Evolutionary conservation across 2,113 vertebrate species (phyloP), one percentile per base, ranked within the genome.

Genomic region (Peromyscus leucopus): DNA sequence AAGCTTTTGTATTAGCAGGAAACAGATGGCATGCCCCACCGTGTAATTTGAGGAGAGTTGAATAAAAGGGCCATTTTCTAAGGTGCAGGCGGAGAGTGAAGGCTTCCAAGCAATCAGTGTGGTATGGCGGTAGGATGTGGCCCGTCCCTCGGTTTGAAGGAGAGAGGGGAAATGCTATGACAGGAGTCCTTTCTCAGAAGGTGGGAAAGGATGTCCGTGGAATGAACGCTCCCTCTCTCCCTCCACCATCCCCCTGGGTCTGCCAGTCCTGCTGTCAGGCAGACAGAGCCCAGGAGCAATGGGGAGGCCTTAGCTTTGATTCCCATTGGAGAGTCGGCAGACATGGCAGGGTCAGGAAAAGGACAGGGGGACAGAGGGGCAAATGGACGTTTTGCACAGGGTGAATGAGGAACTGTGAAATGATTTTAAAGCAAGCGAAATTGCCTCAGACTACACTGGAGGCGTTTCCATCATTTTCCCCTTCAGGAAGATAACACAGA

Each of bases 361-460:
- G 92, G 65, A n/a, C 69, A 83, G 33, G 92, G 71, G 59, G 36
- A 48, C 65, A 89, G 0, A 76, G 36, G n/a, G 90, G n/a, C 21
- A 33, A 61, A 51, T 8, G 28, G 74, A 89, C 74, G 55, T 39
- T 94, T 11, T 24, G 2, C n/a, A 69, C 2, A 74, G 78, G 42
- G 31, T 82, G 63, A 79, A 79, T 95, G 67, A 72, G 59, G 87
- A 90, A 72, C 89, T 36, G 39, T 46, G 78, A 57, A 80, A 80
- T 69, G 88, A 88, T 76, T 84, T 82, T 31, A 87, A 63, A 94
- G 67, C 33, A 79, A 89, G 59, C 61, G 69, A 48, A 93, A 86
- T 74, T 4, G 61, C 48, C 36, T 15, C 74, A 67, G 67, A 59
- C 24, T 51, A 76, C 19, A 12, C 19, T 46, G 57, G 72, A 89